Evolutionary conservation across 2,888 invertebrate genomes (phyloP), one percentile per base, ranked within the genome.

Genomic region (Zaprionus obscuricornis): DNA sequence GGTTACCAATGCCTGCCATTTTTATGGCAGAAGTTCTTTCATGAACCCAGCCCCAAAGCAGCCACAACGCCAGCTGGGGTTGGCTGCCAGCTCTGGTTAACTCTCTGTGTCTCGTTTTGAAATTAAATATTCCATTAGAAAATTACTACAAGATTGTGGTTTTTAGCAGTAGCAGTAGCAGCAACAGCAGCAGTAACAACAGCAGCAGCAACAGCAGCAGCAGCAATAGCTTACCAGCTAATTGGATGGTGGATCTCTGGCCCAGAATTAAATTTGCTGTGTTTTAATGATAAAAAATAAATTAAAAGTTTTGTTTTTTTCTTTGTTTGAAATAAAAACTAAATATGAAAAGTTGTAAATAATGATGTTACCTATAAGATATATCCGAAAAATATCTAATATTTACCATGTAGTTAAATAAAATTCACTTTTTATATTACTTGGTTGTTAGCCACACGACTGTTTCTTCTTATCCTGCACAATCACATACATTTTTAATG

Each of bases 101-200:
- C 46, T 60, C 59, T 57, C 63, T 66, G 76, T 74, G 75, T 72
- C 81, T 76, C 68, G 83, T 74, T 82, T 67, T 74, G 70, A 84
- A 87, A 87, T 86, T 87, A 86, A 87, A 86, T 87, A 86, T 86
- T 86, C 86, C 87, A 86, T 86, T 86, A 86, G 86, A 87, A 87
- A 85, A 86, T 87, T 86, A 86, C 84, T 82, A 86, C 77, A 87
- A 85, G 85, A 87, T 86, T 87, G 82, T 76, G 86, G 84, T 66
- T 82, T 72, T 66, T 43, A 74, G 49, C 70, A 66, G 70, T 63
- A 58, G 49, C 14, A 46, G 18, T 47, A 62, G 47, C 10, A 45
- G 26, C 13, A 36, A 4, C 33, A 11, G 7, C n/a, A n/a, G n/a
- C 24, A 52, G 45, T 18, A 50, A 14, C 26, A 43, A 43, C 39